Evolutionary conservation across 2,797 vertebrate species (phyloP).

Genomic region (Pangasius sanitwongsei): DNA sequence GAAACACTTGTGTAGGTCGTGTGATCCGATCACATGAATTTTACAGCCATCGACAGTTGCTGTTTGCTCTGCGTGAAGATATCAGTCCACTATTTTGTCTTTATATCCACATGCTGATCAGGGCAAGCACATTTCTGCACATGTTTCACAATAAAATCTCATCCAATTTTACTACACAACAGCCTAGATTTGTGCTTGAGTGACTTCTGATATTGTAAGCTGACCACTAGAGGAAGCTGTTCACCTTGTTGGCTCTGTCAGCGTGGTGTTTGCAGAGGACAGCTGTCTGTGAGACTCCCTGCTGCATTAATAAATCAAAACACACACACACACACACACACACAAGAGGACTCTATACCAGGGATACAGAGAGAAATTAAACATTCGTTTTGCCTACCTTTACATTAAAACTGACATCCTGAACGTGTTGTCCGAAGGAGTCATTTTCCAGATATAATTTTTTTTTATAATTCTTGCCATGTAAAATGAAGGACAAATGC

Average conservation of each 20-base stretch:
- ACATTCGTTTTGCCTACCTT: background rate
- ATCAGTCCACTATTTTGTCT: background rate
- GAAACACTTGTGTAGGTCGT: background rate
- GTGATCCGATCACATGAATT: background rate
- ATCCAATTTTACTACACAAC: background rate
- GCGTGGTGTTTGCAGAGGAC: conserved; percentile 46
- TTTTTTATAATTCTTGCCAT: background rate
- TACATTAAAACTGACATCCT: background rate
- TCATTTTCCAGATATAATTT: background rate
- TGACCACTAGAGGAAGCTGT: conserved; percentile 59
- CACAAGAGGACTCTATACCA: conserved; percentile 2
- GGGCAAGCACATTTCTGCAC: no score
- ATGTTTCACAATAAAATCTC: background rate
- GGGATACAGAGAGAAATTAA: background rate
- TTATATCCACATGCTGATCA: background rate
- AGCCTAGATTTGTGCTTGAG: background rate
- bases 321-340: conserved; percentile 47
- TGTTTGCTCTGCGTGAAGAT: background rate
- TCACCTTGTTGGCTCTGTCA: conserved; percentile 29
- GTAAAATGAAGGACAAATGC: background rate
- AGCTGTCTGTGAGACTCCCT: conserved; percentile 57
- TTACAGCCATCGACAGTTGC: background rate
- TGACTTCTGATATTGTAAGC: background rate
- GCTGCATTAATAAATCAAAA: conserved; percentile 67
- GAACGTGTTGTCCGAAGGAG: background rate